Percentiles rank a stretch among this genome's conserved stretches.
Evolutionary conservation across 2,113 vertebrate species (phyloP).

Genomic region (Athene noctua): DNA sequence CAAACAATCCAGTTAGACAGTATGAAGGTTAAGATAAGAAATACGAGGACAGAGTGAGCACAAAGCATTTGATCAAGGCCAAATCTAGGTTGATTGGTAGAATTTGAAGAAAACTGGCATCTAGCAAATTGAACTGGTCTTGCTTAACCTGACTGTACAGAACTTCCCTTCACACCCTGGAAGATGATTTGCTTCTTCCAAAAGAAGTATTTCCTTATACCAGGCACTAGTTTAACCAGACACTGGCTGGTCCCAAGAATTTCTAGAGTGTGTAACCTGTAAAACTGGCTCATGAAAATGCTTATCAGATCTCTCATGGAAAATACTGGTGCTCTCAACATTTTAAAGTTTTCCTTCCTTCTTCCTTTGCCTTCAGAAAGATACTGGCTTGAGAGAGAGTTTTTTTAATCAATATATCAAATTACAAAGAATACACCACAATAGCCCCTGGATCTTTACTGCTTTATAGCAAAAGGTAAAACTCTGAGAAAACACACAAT

Average conservation of each 20-base stretch:
- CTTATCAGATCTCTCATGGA: not conserved
- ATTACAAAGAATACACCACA: not conserved
- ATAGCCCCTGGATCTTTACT: not conserved
- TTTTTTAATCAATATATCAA: not conserved
- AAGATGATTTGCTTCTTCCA: not conserved
- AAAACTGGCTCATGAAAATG: not conserved
- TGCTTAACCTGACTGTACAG: not conserved
- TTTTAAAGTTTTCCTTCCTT: not conserved
- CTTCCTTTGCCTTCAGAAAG: not conserved
- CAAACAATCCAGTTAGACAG: not conserved
- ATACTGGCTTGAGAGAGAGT: not conserved
- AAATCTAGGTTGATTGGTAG: not conserved
- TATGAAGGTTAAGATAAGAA: not conserved
- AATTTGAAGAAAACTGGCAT: not conserved
- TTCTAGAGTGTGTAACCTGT: not conserved
- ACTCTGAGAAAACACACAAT: not conserved
- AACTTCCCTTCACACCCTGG: not conserved
- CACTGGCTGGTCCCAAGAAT: not conserved
- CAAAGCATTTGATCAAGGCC: not conserved
- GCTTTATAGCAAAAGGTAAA: not conserved
- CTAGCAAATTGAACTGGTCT: not conserved
- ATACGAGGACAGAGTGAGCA: not conserved
- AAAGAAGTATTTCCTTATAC: not conserved
- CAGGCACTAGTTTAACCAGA: not conserved
- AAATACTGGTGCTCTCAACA: accelerated